phyloP scores from a whole-genome alignment of 2,797 vertebrate genomes.

The Clarias laeviceps region DNA sequence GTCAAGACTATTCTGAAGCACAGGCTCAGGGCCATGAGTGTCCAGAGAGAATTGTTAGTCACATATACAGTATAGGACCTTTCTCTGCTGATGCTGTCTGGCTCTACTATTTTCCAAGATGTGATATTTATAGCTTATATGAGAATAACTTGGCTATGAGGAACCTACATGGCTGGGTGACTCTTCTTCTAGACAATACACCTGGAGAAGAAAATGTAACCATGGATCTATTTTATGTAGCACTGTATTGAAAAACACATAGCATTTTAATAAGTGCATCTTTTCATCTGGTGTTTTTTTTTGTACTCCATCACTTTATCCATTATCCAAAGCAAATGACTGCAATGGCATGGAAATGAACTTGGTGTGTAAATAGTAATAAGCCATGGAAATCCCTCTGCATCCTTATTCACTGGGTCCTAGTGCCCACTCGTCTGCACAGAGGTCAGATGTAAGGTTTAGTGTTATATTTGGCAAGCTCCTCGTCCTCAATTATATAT shows the following conservation, averaged over 20 bases:
- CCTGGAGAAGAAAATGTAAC: neutral
- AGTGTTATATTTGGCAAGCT: slow-evolving; percentile 31
- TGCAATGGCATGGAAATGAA: neutral
- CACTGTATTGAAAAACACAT: neutral
- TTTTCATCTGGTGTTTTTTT: neutral
- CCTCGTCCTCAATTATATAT: slow-evolving; percentile 19
- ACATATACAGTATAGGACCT: neutral
- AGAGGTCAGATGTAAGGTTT: neutral
- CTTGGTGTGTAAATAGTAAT: slow-evolving; percentile 7
- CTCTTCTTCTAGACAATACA: neutral
- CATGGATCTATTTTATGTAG: neutral
- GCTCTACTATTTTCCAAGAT: slow-evolving; percentile 1
- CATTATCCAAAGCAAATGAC: neutral
- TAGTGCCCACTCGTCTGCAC: neutral
- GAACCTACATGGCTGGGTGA: neutral
- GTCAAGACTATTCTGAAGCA: slow-evolving; percentile 26
- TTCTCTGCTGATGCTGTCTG: neutral
- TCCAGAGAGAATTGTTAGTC: neutral
- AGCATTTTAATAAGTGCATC: neutral
- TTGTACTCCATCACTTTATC: neutral
- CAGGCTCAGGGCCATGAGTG: neutral
- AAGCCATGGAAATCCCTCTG: neutral
- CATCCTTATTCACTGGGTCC: slow-evolving; percentile 12
- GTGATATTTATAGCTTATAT: slow-evolving; percentile 17
- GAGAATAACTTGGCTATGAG: neutral